Evolutionary conservation across 2,113 vertebrate species (phyloP).

Genomic region (Astur gentilis): DNA sequence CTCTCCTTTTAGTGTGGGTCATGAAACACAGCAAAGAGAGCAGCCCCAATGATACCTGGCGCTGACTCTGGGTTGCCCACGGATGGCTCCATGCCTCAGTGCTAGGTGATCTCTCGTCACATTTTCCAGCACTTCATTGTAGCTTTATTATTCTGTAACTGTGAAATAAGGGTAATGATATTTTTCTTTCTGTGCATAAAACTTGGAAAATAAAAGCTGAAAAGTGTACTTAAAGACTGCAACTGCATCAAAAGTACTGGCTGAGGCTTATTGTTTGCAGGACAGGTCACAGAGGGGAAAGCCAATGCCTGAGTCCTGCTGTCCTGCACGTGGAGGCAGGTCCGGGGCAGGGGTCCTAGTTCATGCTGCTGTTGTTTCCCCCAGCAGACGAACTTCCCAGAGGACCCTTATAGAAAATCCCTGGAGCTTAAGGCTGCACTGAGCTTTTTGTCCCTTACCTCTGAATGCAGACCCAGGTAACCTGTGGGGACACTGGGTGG

Average conservation of each 20-base stretch:
- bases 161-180: not conserved
- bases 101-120: not conserved
- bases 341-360: not conserved
- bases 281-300: not conserved
- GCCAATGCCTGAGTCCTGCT: not conserved
- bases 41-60: fast-evolving
- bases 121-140: not conserved
- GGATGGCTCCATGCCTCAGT: not conserved
- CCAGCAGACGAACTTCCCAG: not conserved
- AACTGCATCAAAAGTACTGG: not conserved
- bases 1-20: not conserved
- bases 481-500: not conserved
- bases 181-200: not conserved
- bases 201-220: not conserved
- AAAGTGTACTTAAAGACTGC: not conserved
- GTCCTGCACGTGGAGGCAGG: not conserved
- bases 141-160: not conserved
- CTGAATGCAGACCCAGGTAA: not conserved
- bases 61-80: not conserved
- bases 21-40: not conserved
- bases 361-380: not conserved
- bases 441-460: not conserved
- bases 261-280: not conserved
- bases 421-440: not conserved
- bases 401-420: not conserved